A percentile compares a stretch with the other conserved stretches of the same genome.
phyloP scores from a whole-genome alignment of 2,113 vertebrate genomes.

The Tachuris rubrigastra region DNA sequence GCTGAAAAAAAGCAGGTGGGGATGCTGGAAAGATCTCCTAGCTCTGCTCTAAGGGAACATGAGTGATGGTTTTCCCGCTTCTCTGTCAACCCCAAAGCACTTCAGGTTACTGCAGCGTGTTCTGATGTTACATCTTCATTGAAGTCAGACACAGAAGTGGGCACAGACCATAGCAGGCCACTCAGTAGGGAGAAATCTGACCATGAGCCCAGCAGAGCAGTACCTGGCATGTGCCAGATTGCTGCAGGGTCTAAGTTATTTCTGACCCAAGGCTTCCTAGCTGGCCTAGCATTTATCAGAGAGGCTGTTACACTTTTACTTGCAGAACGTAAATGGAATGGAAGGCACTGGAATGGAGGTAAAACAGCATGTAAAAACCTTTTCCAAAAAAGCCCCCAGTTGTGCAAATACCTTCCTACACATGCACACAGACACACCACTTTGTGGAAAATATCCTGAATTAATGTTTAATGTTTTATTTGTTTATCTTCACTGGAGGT shows the following conservation, averaged over 20 bases:
- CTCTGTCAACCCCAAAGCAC: not conserved
- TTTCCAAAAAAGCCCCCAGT: not conserved
- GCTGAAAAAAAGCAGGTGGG: not conserved
- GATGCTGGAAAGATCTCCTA: not conserved
- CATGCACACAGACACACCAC: no score
- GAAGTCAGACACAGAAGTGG: not conserved
- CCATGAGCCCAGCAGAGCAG: not conserved
- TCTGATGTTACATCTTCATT: not conserved
- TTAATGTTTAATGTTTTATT: not conserved
- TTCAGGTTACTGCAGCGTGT: not conserved
- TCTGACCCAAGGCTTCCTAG: not conserved
- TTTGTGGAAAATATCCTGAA: not conserved
- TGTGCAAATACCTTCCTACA: not conserved
- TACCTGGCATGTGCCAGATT: not conserved
- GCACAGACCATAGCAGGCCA: not conserved
- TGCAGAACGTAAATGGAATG: not conserved
- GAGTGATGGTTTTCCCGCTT: not conserved
- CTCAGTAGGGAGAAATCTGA: not conserved
- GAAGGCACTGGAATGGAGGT: no score
- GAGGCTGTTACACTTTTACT: not conserved
- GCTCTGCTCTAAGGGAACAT: not conserved
- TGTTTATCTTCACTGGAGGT: not conserved
- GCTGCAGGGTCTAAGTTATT: not conserved
- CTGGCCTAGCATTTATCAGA: not conserved
- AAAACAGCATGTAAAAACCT: not conserved